Evolutionary conservation across 1,140 invertebrate species (phyloP).

Genomic region (Protaetia brevitarsis): DNA sequence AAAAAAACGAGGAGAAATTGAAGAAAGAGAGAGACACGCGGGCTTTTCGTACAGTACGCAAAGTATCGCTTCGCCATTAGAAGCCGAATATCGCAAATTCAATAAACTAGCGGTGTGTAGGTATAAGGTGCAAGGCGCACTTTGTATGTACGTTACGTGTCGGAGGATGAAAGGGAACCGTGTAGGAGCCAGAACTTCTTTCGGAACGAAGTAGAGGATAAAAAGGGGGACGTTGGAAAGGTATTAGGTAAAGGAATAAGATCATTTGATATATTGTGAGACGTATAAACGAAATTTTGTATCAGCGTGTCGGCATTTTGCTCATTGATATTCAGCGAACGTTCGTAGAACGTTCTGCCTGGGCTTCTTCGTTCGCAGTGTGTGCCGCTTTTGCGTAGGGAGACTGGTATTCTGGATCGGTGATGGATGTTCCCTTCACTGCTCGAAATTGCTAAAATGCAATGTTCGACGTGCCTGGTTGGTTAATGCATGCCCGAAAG

Average conservation of each 20-base stretch:
- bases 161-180: no score
- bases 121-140: no score
- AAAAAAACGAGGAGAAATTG: no score
- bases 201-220: not conserved
- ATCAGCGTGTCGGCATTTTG: not conserved
- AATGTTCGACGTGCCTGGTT: not conserved
- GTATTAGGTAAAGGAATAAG: not conserved
- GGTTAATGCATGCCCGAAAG: no score
- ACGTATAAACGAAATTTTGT: constrained; percentile 24
- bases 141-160: no score
- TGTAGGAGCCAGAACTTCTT: no score
- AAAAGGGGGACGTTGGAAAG: not conserved
- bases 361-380: not conserved
- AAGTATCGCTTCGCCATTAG: no score
- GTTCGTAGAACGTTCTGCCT: constrained; percentile 19
- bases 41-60: no score
- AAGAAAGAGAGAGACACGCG: no score
- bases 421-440: constrained; percentile 23
- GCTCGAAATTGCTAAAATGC: constrained; percentile 27
- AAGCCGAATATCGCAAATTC: no score
- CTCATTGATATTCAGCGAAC: constrained; percentile 24
- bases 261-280: constrained; percentile 20
- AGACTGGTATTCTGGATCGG: not conserved
- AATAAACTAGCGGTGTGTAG: no score
- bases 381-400: not conserved